Conservation (phyloP, 2,797 vertebrate species). For the Falco columbarius region DNA sequence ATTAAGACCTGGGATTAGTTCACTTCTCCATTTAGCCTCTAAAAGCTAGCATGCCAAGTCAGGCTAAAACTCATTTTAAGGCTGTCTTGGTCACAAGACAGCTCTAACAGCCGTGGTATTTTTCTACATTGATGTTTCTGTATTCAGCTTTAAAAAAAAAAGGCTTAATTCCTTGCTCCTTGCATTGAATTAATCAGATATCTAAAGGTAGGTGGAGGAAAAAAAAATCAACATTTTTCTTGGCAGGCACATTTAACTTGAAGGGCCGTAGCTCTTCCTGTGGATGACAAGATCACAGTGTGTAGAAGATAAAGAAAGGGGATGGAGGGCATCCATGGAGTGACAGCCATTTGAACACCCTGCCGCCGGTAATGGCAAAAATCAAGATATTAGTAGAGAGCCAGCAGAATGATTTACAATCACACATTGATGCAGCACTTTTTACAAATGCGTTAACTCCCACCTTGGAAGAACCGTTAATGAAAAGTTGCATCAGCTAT, state of each 20-base stretch:
- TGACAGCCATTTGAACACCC: slow-evolving; percentile 26
- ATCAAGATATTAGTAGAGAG: slow-evolving; percentile 35
- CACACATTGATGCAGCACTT: slow-evolving; percentile 23
- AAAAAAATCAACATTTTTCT: not conserved
- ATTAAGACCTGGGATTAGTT: slow-evolving; percentile 39
- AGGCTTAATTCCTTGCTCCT: not conserved
- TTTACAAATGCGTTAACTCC: slow-evolving; percentile 52
- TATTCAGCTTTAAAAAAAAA: not conserved
- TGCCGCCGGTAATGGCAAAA: slow-evolving; percentile 6
- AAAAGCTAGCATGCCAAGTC: not conserved
- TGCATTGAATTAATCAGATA: not conserved
- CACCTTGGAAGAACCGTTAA: slow-evolving; percentile 44
- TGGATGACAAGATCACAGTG: slow-evolving; percentile 8
- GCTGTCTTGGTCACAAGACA: not conserved
- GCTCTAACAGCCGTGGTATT: not conserved
- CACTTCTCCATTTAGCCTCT: slow-evolving; percentile 16
- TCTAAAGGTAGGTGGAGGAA: not conserved
- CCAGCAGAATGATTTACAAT: slow-evolving; percentile 60
- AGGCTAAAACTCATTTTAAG: not conserved
- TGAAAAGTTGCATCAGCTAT: slow-evolving; percentile 56
- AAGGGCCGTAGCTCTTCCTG: slow-evolving; percentile 8
- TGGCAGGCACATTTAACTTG: slow-evolving; percentile 15
- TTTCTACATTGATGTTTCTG: not conserved
- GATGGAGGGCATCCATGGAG: not conserved
- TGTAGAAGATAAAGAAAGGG: slow-evolving; percentile 40